phyloP scores from a whole-genome alignment of 2,113 vertebrate species.

The Aramus guarauna region DNA sequence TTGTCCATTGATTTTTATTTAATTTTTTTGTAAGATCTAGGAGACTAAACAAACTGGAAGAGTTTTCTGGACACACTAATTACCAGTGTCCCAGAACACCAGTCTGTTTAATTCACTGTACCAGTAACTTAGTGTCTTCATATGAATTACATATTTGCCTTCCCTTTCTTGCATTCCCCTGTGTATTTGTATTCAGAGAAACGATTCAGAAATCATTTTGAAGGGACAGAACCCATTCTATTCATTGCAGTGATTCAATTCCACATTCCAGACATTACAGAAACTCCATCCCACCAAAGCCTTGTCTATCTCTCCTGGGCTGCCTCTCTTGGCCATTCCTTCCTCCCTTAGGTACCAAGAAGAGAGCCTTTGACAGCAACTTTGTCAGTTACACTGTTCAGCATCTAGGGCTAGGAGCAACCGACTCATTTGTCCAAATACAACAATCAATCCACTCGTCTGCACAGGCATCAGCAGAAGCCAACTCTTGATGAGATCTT shows the following conservation, averaged over 20 bases:
- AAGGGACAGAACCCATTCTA: not conserved
- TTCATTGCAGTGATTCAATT: not conserved
- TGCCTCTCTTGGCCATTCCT: not conserved
- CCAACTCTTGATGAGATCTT: not conserved
- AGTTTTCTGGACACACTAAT: not conserved
- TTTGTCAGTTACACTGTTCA: not conserved
- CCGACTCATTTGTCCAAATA: not conserved
- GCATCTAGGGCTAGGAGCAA: not conserved
- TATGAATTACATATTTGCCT: not conserved
- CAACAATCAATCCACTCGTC: not conserved
- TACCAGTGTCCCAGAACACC: not conserved
- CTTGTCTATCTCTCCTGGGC: not conserved
- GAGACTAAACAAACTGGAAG: not conserved
- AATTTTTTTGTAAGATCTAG: not conserved
- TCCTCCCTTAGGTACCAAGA: not conserved
- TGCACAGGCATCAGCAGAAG: not conserved
- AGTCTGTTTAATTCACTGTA: not conserved
- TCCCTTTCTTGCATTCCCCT: not conserved
- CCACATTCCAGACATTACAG: not conserved
- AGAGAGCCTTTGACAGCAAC: not conserved
- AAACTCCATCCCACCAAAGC: not conserved
- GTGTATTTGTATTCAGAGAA: not conserved
- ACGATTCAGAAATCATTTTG: not conserved
- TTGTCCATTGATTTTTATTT: not conserved
- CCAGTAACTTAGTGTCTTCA: not conserved